Evolutionary conservation across 2,888 invertebrate species (phyloP).

Genomic region (Nomada hirtipes): DNA sequence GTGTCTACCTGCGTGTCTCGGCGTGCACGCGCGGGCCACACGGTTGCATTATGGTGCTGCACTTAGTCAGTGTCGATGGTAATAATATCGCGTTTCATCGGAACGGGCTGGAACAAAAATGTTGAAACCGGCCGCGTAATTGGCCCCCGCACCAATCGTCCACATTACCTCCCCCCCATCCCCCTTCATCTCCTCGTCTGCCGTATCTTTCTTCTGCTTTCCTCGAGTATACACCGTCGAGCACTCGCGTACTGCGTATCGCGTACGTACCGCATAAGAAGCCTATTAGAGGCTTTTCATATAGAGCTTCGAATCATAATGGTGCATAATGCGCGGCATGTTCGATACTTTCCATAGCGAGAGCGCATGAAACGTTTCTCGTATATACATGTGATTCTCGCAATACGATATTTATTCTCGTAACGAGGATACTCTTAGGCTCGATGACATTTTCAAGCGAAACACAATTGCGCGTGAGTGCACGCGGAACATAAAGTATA

Average conservation of each 20-base stretch:
- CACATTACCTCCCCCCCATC: background rate
- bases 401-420: slow-evolving; percentile 51
- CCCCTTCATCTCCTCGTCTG: too few relatives aligned
- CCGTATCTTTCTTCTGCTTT: slow-evolving; percentile 8
- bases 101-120: slow-evolving; percentile 33
- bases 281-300: slow-evolving; percentile 39
- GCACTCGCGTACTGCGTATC: background rate
- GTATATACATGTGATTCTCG: slow-evolving; percentile 18
- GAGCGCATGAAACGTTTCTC: background rate
- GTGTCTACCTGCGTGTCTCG: slow-evolving; percentile 68
- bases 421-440: slow-evolving; percentile 55
- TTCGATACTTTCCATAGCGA: slow-evolving; percentile 33
- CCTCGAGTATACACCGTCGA: background rate
- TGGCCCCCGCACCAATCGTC: slow-evolving; percentile 14
- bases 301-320: slow-evolving; percentile 41
- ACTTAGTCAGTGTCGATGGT: slow-evolving; percentile 65
- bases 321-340: slow-evolving; percentile 23
- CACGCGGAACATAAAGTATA: slow-evolving; percentile 19
- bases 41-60: slow-evolving; percentile 50
- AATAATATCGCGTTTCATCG: slow-evolving; percentile 58
- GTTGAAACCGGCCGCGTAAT: slow-evolving; percentile 47
- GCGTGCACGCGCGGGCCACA: slow-evolving; percentile 46
- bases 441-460: slow-evolving; percentile 62
- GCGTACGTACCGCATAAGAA: slow-evolving; percentile 24
- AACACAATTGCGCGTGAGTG: slow-evolving; percentile 49